phyloP scores from a whole-genome alignment of 2,113 vertebrate species.

The Limnothrissa miodon region DNA sequence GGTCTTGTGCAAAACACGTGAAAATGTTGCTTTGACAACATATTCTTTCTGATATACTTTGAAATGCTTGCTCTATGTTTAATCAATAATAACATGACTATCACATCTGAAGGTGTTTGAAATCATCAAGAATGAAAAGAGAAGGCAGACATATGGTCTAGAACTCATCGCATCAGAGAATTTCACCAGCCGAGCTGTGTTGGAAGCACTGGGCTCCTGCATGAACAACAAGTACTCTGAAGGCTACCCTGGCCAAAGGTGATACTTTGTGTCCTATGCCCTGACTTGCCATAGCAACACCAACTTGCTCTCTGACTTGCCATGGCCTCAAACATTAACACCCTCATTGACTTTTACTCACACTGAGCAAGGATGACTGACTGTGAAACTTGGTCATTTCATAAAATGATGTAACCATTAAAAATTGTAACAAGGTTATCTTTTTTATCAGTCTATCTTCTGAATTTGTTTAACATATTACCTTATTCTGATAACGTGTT shows the following conservation, averaged over 20 bases:
- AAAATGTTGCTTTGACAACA: background rate
- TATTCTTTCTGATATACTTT: background rate
- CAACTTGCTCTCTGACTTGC: too few relatives aligned
- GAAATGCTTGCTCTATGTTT: background rate
- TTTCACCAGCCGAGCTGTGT: constrained; percentile 90
- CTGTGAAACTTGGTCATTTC: background rate
- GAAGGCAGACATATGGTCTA: constrained; percentile 83
- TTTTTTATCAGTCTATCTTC: too few relatives aligned
- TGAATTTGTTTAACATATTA: background rate
- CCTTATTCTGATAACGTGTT: background rate
- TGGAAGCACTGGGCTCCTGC: constrained; percentile 96
- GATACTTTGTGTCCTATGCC: background rate
- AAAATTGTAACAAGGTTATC: background rate
- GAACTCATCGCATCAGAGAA: constrained; percentile 96
- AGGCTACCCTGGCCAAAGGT: constrained; percentile 97
- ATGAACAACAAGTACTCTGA: constrained; percentile 99
- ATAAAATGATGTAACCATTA: background rate
- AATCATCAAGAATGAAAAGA: constrained; percentile 94
- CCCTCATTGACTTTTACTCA: background rate
- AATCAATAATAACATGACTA: background rate
- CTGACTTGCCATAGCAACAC: background rate
- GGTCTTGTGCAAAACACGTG: background rate
- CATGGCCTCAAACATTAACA: background rate
- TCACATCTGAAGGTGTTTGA: constrained; percentile 76
- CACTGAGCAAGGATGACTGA: background rate